These are phyloP conservation scores for Euwallacea similis DNA, from an alignment of 1,140 invertebrate genomes.

Conservation along the genomic window DNA sequence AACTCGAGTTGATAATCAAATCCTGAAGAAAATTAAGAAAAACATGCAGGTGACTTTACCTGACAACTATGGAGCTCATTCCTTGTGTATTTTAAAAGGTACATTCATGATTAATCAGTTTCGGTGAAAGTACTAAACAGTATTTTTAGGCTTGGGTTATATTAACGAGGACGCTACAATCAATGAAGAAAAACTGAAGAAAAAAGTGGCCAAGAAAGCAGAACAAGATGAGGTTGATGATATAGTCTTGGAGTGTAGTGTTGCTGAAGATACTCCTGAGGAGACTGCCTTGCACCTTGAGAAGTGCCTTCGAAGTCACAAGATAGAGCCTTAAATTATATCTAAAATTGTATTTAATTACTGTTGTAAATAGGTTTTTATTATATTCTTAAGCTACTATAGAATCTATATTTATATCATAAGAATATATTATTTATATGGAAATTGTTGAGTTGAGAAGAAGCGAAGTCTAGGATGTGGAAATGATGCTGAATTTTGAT, in stretches of 20 bases:
- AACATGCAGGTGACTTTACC: slow-evolving; percentile 13
- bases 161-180: slow-evolving; percentile 20
- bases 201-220: neutral
- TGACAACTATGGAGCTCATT: slow-evolving; percentile 19
- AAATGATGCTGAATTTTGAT: too few relatives aligned
- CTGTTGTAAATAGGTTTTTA: too few relatives aligned
- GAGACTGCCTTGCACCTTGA: slow-evolving; percentile 24
- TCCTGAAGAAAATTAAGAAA: slow-evolving; percentile 25
- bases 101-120: neutral
- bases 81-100: slow-evolving; percentile 21
- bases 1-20: slow-evolving; percentile 15
- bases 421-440: too few relatives aligned
- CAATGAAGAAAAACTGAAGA: slow-evolving; percentile 18
- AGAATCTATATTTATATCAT: too few relatives aligned
- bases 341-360: too few relatives aligned
- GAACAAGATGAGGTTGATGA: slow-evolving; percentile 7
- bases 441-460: too few relatives aligned
- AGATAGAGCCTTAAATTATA: neutral
- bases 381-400: too few relatives aligned
- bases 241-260: slow-evolving; percentile 13
- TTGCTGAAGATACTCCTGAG: neutral
- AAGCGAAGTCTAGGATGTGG: too few relatives aligned
- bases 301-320: slow-evolving; percentile 14
- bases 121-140: neutral
- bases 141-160: slow-evolving; percentile 12